These are phyloP conservation scores for Bombus superbus DNA, from an alignment of 1,140 invertebrate genomes.

Conservation along the genomic window DNA sequence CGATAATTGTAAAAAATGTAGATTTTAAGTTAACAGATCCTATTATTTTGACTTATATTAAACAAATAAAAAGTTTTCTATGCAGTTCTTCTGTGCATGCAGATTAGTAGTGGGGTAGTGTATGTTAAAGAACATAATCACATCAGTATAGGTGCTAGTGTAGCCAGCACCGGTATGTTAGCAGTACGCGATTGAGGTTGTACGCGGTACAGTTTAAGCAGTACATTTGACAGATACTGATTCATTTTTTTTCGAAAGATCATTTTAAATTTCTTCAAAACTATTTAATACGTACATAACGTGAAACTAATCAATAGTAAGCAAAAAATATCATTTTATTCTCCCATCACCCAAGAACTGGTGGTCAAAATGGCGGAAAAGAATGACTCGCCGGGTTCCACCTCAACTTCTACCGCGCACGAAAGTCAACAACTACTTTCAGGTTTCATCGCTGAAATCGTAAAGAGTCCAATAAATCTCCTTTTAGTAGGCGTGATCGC, in stretches of 20 bases:
- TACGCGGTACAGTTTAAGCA: background rate
- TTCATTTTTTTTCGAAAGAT: background rate
- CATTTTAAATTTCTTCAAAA: background rate
- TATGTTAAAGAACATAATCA: conserved; percentile 26
- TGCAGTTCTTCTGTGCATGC: background rate
- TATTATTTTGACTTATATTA: background rate
- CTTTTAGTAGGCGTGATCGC: conserved; percentile 89
- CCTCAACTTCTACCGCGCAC: conserved; percentile 36
- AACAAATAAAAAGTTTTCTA: conserved; percentile 16
- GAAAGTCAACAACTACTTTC: conserved; percentile 74
- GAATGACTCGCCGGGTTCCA: conserved; percentile 55
- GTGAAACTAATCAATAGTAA: background rate
- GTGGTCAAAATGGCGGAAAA: conserved; percentile 79
- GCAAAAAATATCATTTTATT: conserved; percentile 28
- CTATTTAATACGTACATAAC: background rate
- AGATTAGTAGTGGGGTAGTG: conserved; percentile 14
- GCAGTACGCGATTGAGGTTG: conserved; percentile 29
- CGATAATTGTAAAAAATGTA: background rate
- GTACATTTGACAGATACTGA: background rate
- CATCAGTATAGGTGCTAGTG: conserved; percentile 13
- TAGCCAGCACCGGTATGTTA: conserved; percentile 35
- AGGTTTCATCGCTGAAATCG: conserved; percentile 86
- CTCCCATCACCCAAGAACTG: conserved; percentile 15
- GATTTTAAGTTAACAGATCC: background rate
- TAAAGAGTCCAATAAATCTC: conserved; percentile 91